A percentile compares a stretch with the other conserved stretches of the same genome.
Evolutionary conservation across 1,140 invertebrate species (phyloP).

Genomic region (Drosophila trapezifrons): DNA sequence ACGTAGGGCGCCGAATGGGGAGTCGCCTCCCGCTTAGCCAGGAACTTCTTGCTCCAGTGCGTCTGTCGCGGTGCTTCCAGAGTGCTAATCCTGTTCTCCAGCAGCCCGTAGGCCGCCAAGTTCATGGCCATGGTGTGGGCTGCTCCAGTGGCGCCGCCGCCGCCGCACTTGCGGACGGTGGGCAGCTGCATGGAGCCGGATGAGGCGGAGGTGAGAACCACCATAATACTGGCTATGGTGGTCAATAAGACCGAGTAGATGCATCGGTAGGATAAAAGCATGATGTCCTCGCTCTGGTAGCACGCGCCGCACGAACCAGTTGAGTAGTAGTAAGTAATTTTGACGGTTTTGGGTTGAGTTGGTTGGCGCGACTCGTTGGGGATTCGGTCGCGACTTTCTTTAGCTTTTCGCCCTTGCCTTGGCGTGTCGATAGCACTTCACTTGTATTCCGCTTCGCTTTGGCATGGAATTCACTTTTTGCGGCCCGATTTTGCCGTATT

Average conservation of each 20-base stretch:
- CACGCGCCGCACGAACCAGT: slow-evolving; percentile 69
- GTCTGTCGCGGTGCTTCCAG: slow-evolving; percentile 65
- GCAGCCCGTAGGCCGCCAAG: slow-evolving; percentile 56
- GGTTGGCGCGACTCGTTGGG: slow-evolving; percentile 26
- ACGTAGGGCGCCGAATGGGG: slow-evolving; percentile 82
- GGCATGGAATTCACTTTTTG: slow-evolving; percentile 68
- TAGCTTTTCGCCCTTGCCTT: slow-evolving; percentile 58
- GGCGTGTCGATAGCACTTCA: slow-evolving; percentile 73
- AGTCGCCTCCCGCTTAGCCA: slow-evolving; percentile 77
- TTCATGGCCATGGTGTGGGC: slow-evolving; percentile 61
- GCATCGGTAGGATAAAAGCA: slow-evolving; percentile 71
- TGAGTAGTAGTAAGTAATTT: slow-evolving; percentile 61
- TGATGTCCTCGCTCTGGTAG: slow-evolving; percentile 74
- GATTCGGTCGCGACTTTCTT: slow-evolving; percentile 19
- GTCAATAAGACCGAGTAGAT: slow-evolving; percentile 69
- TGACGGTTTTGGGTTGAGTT: slow-evolving; percentile 43
- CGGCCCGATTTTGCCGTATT: slow-evolving; percentile 59
- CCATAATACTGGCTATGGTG: slow-evolving; percentile 77
- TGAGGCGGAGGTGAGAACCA: slow-evolving; percentile 64
- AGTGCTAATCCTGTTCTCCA: slow-evolving; percentile 74
- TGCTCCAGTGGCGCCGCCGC: slow-evolving; percentile 22
- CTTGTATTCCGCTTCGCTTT: slow-evolving; percentile 67
- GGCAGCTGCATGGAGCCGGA: slow-evolving; percentile 58
- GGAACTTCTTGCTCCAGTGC: slow-evolving; percentile 72
- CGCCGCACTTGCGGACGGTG: slow-evolving; percentile 62